Conservation (phyloP, 2,888 invertebrate genomes). For the Zootermopsis nevadensis region DNA sequence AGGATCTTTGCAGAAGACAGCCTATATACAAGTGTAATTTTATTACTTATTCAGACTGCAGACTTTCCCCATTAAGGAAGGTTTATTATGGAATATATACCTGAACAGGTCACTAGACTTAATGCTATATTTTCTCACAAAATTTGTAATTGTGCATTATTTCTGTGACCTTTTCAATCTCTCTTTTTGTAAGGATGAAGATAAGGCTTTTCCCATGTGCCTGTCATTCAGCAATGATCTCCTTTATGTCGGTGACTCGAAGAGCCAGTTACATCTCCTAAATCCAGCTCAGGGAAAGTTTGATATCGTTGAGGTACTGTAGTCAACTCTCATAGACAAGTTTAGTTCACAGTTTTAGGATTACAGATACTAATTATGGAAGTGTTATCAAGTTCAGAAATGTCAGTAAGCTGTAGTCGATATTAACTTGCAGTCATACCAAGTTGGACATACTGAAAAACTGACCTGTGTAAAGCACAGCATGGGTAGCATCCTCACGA, state of each 20-base stretch:
- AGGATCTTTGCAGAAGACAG: too few relatives aligned
- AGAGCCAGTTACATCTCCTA: slow-evolving; percentile 52
- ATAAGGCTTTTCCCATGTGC: slow-evolving; percentile 49
- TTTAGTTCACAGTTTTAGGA: too few relatives aligned
- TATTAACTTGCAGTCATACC: slow-evolving; percentile 42
- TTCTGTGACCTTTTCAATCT: too few relatives aligned
- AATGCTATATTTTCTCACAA: too few relatives aligned
- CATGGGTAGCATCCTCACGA: slow-evolving; percentile 60
- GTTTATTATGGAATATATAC: too few relatives aligned
- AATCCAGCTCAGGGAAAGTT: slow-evolving; percentile 47
- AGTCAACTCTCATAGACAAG: not conserved
- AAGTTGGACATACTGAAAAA: slow-evolving; percentile 57
- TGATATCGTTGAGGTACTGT: slow-evolving; percentile 42
- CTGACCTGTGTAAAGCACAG: slow-evolving; percentile 59
- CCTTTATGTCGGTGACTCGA: slow-evolving; percentile 53
- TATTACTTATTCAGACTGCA: too few relatives aligned
- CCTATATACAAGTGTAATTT: too few relatives aligned
- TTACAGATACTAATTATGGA: too few relatives aligned
- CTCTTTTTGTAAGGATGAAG: slow-evolving; percentile 32
- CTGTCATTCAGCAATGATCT: slow-evolving; percentile 50
- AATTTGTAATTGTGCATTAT: too few relatives aligned
- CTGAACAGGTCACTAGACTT: too few relatives aligned
- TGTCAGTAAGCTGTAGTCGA: not conserved
- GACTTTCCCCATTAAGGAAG: too few relatives aligned
- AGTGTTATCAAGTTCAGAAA: too few relatives aligned